A percentile compares a stretch with the other conserved stretches of the same genome.
Evolutionary conservation across 37 sponge, comb jelly and placozoan species (phyloP).

Genomic region (Hexactinellida sp.): DNA sequence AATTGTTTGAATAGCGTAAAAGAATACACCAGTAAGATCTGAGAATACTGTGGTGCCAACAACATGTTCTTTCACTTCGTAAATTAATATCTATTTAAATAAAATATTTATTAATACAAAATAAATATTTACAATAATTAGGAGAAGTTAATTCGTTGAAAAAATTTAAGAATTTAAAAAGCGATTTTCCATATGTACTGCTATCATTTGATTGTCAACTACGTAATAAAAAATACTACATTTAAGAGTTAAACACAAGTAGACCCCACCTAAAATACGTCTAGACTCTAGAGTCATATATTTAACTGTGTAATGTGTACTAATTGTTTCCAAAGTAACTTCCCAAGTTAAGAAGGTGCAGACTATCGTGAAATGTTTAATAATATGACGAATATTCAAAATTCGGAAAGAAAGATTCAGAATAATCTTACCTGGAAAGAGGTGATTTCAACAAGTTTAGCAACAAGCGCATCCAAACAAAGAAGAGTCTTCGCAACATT

Average conservation of each 20-base stretch:
- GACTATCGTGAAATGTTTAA: no score
- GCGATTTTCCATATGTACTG: no score
- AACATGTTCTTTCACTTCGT: background rate
- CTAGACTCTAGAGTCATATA: no score
- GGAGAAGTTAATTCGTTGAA: no score
- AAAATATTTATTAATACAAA: background rate
- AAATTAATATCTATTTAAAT: background rate
- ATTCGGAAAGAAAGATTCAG: background rate
- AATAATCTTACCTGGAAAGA: background rate
- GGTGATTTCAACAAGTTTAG: background rate
- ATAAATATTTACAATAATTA: background rate
- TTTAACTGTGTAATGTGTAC: no score
- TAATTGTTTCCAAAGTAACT: no score
- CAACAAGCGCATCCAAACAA: background rate
- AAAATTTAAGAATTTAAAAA: no score
- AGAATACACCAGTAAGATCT: background rate
- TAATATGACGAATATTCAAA: background rate
- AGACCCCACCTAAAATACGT: no score
- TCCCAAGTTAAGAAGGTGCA: no score
- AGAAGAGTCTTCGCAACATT: background rate
- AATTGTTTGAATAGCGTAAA: background rate
- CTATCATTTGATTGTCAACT: no score
- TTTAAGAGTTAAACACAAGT: no score
- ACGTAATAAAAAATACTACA: no score
- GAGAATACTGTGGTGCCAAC: background rate